Evolutionary conservation across 2,113 vertebrate genomes (phyloP), one percentile per base, ranked within the genome.

Genomic region (Carettochelys insculpta): DNA sequence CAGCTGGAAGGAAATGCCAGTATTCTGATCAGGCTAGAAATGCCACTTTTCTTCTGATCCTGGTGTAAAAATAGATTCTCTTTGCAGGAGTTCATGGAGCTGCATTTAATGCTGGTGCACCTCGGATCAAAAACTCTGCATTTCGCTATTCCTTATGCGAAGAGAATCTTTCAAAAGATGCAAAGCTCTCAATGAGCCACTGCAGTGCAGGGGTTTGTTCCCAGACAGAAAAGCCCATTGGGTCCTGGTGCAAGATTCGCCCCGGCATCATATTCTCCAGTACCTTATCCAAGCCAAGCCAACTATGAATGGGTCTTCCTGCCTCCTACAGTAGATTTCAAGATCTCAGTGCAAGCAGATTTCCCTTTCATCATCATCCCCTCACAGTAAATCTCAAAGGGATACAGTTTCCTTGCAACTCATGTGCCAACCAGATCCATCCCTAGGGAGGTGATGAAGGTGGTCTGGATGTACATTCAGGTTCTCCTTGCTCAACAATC

Each of bases 311-410:
- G 17, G 4, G 34, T 65, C 61, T 65, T 34, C 54, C 75, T 75
- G 50, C 54, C 2, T 31, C 17, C 50, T 41, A 22, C 43, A 9
- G 29, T 31, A 29, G 6, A 54, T 0, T 1, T 76, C 0, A 1
- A 48, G 76, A 81, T 52, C 24, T 53, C 86, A 56, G 25, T 29
- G 56, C 2, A 22, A 65, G 34, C 34, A 65, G n/a, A 20, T 43
- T 76, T 6, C 41, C 81, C 51, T 22, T 47, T 9, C 7, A 17
- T 48, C 76, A n/a, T 1, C 2, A 29, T 25, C 1, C 2, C 81
- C 58, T n/a, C 48, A 65, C 9, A 1, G 17, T 17, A 65, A n/a
- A 65, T 65, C 61, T 17, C 34, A 65, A 65, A 10, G 61, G 2
- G 4, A 65, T 16, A 19, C 10, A 9, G 17, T 34, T 17, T 65